Evolutionary conservation across 1,140 invertebrate species (phyloP), one percentile per base, ranked within the genome.

Genomic region (Pseudomyrmex flavicornis): DNA sequence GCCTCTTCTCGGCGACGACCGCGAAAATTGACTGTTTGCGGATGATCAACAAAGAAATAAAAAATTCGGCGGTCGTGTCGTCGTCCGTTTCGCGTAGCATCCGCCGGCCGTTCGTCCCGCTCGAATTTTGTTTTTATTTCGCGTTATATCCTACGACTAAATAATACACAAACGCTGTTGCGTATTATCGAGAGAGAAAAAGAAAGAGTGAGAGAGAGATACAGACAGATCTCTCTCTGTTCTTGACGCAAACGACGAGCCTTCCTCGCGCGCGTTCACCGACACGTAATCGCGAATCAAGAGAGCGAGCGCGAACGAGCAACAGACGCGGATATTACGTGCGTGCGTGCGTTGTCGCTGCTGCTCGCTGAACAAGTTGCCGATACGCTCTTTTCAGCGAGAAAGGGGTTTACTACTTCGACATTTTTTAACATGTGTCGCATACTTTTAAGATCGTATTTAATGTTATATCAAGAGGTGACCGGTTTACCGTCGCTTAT

Each of bases 61-160:
- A 35, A 2, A 46, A 52, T 46, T 59, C 73, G 74, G 52, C 65
- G 61, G 54, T 48, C 74, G 61, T 76, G 65, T 4, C 4, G n/a
- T 20, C 58, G 58, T 61, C 26, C 61, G 48, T 66, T 76, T 4
- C 4, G 20, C 76, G 62, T 75, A 35, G 35, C 35, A 35, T 35
- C 35, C 35, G 35, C 61, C 74, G 26, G 2, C 13, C 13, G 54
- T 17, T 20, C 26, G 26, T 12, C 20, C 2, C 17, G 3, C 1
- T 63, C 22, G 59, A 83, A 69, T 84, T 70, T 83, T 83, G 35
- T 89, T 88, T 87, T 84, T 61, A 69, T 22, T 35, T 50, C 56
- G 12, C 50, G 35, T 75, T 72, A 48, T 20, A 7, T 35, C 46
- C n/a, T 10, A 65, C 5, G 20, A 68, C 26, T 26, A 35, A 35